Base-by-base conservation (phyloP, 2,797 vertebrate species). In the Acipenser transmontanus region DNA sequence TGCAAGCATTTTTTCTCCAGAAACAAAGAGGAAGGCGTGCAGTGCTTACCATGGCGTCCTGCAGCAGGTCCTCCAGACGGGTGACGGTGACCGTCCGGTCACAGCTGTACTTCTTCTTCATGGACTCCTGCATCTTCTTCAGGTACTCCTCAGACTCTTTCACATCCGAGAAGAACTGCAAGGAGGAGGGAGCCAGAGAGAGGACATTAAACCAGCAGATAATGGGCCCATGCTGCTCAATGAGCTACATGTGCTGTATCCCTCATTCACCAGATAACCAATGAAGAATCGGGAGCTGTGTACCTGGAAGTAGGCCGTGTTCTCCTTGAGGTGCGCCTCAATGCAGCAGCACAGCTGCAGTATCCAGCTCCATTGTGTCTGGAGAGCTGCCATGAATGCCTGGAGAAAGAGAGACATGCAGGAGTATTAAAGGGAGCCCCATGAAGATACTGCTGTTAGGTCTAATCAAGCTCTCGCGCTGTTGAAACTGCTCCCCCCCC, bases 321-420 rank as follows among this genome's bases (percentile, higher is more conserved):
- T 98, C 83, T 98, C 96, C 82, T 94, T 96, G 66, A 98, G 90
- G 75, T 98, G 95, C 1, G 93, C 89, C 81, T 99, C 96, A 0
- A 94, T 89, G 47, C 96, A 99, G 77, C 96, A 97, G 78, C 95
- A 99, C 57, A 99, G 79, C 82, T 99, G 96, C 0, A 99, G 90
- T 77, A 94, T 90, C 96, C 96, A 99, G 75, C 95, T 96, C 96
- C 96, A 99, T 86, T 99, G 94, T 0, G 96, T 98, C 87, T 97
- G 95, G 75, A 99, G 83, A 0, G 92, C 96, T 0, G 92, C 93
- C 74, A 93, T 95, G 85, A 96, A 99, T 0, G 93, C 87, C 96
- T 98, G 75, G 0, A 47, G 7, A 62, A 14, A 62, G 50, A 57
- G n/a, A 20, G 6, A 11, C 50, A 20, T 9, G 34, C 7, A n/a